phyloP scores from a whole-genome alignment of 2,797 vertebrate species.

The Typhlichthys subterraneus region DNA sequence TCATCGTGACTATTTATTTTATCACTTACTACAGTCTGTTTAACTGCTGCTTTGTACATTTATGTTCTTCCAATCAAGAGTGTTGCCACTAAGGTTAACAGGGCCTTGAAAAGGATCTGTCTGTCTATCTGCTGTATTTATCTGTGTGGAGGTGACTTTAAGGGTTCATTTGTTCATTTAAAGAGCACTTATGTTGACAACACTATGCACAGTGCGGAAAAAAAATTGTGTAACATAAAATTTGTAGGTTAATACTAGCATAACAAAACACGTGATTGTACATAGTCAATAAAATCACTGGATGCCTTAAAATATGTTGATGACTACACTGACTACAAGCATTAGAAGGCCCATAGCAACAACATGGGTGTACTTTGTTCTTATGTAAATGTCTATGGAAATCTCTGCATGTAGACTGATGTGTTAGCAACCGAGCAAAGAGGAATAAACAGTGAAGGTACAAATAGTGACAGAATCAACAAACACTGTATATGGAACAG shows the following conservation, averaged over 20 bases:
- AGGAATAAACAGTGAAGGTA: constrained; percentile 26
- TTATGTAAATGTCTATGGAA: constrained; percentile 80
- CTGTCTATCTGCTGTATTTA: constrained; percentile 61
- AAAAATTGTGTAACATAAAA: constrained; percentile 18
- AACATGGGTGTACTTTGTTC: constrained; percentile 69
- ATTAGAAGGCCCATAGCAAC: constrained; percentile 50
- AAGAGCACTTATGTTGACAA: constrained; percentile 71
- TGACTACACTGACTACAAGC: constrained; percentile 11
- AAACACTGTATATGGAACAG: constrained; percentile 42
- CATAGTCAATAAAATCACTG: constrained; percentile 51
- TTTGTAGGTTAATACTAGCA: constrained; percentile 2
- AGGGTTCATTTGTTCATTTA: constrained; percentile 37
- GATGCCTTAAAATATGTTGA: constrained; percentile 34
- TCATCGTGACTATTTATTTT: constrained; percentile 69
- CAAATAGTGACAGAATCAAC: constrained; percentile 37
- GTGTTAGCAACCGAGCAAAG: constrained; percentile 58
- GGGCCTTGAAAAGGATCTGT: constrained; percentile 58
- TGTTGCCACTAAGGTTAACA: constrained; percentile 48
- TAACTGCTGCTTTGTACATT: constrained; percentile 62
- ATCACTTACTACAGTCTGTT: constrained; percentile 47
- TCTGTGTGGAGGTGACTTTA: constrained; percentile 45
- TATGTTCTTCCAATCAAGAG: constrained; percentile 36
- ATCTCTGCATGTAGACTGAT: constrained; percentile 55
- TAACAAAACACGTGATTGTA: constrained; percentile 20
- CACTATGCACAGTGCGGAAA: constrained; percentile 13